phyloP scores from a whole-genome alignment of 2,888 invertebrate genomes.

The Drosophila seclusa region DNA sequence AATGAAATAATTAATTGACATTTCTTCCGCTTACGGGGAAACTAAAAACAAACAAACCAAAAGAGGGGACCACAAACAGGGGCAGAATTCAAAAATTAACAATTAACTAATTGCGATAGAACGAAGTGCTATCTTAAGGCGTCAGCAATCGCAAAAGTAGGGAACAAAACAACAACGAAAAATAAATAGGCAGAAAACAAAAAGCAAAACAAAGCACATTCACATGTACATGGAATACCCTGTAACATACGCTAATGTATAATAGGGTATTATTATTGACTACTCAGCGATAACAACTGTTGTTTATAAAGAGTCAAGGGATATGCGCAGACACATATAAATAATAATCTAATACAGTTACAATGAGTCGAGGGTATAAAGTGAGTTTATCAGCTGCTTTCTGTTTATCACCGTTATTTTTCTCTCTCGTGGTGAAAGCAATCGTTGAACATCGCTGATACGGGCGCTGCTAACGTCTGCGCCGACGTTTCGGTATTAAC shows the following conservation, averaged over 20 bases:
- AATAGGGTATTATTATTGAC: slow-evolving; percentile 9
- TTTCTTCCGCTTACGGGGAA: slow-evolving; percentile 11
- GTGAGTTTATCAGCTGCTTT: slow-evolving; percentile 3
- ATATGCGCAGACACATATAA: background rate
- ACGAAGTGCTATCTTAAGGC: slow-evolving; percentile 33
- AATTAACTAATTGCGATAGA: slow-evolving; percentile 51
- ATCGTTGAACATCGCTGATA: slow-evolving; percentile 12
- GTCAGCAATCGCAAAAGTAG: slow-evolving; percentile 23
- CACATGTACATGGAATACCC: slow-evolving; percentile 24
- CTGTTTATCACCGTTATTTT: slow-evolving; percentile 1
- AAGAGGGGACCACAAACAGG: background rate
- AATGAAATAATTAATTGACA: slow-evolving; percentile 38
- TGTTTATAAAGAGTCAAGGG: background rate
- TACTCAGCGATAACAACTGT: background rate
- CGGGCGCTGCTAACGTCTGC: slow-evolving; percentile 7
- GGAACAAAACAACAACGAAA: background rate
- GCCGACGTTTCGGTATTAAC: slow-evolving; percentile 7
- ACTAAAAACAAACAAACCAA: background rate
- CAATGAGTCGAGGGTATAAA: slow-evolving; percentile 12
- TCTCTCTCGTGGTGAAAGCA: slow-evolving; percentile 19
- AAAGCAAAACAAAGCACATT: slow-evolving; percentile 13
- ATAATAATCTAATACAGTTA: background rate
- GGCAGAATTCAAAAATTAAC: slow-evolving; percentile 8
- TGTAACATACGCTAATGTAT: background rate
- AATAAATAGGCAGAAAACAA: background rate